Conservation (phyloP, 2,113 vertebrate genomes). For the Erythrocercus mccallii region DNA sequence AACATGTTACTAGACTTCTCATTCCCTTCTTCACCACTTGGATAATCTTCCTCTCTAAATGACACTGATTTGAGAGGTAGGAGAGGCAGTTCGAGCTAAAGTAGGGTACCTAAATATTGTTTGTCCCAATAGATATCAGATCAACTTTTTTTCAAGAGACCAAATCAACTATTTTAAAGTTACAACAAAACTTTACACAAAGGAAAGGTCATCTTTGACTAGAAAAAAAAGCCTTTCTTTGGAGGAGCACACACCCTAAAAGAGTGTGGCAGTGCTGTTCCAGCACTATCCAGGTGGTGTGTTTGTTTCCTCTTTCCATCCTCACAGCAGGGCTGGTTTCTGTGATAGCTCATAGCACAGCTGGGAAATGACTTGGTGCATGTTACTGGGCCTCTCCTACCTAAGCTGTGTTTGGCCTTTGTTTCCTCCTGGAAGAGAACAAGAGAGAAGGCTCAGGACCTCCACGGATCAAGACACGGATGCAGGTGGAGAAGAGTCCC, state of each 20-base stretch:
- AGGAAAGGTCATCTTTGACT: not conserved
- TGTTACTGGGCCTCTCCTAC: not conserved
- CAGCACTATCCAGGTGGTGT: not conserved
- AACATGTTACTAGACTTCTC: not conserved
- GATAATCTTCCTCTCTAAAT: not conserved
- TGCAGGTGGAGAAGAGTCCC: not conserved
- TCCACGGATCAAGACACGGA: fast-evolving
- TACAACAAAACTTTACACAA: not conserved
- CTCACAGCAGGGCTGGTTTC: not conserved
- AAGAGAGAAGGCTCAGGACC: not conserved
- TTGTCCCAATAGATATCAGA: not conserved
- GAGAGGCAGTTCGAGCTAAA: not conserved
- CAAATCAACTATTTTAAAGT: not conserved
- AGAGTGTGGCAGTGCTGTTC: not conserved
- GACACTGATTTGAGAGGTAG: not conserved
- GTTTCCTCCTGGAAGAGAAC: not conserved
- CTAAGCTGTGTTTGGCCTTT: too few relatives aligned
- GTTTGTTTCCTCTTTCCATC: not conserved
- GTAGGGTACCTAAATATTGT: not conserved
- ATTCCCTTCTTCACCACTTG: not conserved
- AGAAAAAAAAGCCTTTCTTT: not conserved
- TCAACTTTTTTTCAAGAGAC: not conserved
- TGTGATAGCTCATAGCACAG: not conserved
- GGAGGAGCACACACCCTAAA: not conserved
- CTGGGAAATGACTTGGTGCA: fast-evolving